phyloP scores from a whole-genome alignment of 2,888 invertebrate genomes.

The Prostheceraeus crozeri region DNA sequence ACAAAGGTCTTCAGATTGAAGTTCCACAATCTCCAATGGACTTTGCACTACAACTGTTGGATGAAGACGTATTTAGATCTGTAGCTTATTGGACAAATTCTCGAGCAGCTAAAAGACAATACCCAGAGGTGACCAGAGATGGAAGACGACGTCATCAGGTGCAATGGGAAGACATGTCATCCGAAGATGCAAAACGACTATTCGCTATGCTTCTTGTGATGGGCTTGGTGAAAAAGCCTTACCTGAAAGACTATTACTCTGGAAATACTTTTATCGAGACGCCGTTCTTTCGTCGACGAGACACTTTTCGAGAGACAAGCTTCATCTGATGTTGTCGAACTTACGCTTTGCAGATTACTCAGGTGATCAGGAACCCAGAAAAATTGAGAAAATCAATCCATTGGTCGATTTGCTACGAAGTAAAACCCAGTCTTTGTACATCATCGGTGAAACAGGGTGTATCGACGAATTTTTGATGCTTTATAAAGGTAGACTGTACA shows the following conservation, averaged over 20 bases:
- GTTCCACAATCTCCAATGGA: constrained; percentile 1
- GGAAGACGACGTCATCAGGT: constrained; percentile 27
- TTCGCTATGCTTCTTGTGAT: constrained; percentile 21
- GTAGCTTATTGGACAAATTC: constrained; percentile 13
- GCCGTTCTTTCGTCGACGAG: constrained; percentile 9
- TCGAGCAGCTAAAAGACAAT: constrained; percentile 20
- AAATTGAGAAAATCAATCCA: constrained; percentile 23
- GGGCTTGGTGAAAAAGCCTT: constrained; percentile 20
- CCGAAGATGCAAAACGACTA: constrained; percentile 21
- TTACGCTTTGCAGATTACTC: constrained; percentile 25
- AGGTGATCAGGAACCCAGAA: constrained; percentile 15
- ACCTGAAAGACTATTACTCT: constrained; percentile 24
- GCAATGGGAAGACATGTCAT: constrained; percentile 15
- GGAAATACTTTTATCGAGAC: constrained; percentile 21
- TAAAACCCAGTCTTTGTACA: constrained; percentile 16
- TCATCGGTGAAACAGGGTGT: constrained; percentile 23
- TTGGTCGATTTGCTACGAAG: constrained; percentile 13
- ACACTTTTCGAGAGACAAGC: constrained; percentile 25
- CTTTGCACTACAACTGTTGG: constrained; percentile 17
- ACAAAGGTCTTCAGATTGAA: constrained; percentile 11
- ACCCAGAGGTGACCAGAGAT: constrained; percentile 18
- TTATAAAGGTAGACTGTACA: constrained; percentile 7
- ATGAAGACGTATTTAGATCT: constrained; percentile 18
- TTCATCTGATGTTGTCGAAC: constrained; percentile 11
- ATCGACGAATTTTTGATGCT: constrained; percentile 14